Evolutionary conservation across 1,140 invertebrate genomes (phyloP).

Genomic region (Apocrypta bakeri): DNA sequence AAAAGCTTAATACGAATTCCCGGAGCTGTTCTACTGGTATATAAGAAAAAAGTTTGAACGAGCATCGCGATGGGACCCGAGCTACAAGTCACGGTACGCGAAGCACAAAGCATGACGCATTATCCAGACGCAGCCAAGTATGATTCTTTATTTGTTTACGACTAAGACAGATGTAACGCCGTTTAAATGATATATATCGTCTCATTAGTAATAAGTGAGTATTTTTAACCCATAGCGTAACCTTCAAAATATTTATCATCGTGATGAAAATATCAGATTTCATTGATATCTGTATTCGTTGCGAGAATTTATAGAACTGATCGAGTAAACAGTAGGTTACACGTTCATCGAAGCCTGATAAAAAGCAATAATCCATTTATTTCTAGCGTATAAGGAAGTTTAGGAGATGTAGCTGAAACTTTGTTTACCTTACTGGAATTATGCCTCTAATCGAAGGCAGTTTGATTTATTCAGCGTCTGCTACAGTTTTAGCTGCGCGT

Average conservation of each 20-base stretch:
- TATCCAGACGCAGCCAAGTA: background rate
- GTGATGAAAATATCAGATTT: too few species aligned
- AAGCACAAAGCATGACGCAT: background rate
- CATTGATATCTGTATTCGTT: too few species aligned
- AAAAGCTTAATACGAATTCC: background rate
- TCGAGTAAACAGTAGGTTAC: too few species aligned
- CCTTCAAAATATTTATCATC: background rate
- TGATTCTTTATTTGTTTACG: background rate
- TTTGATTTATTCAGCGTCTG: too few species aligned
- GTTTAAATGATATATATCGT: background rate
- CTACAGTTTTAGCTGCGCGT: too few species aligned
- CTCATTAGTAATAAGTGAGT: background rate
- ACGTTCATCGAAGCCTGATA: too few species aligned
- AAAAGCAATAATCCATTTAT: too few species aligned
- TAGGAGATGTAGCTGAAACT: too few species aligned
- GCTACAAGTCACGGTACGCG: background rate
- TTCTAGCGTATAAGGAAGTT: too few species aligned
- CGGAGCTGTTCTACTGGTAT: background rate
- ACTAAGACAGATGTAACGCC: background rate
- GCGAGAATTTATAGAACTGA: too few species aligned
- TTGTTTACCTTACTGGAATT: too few species aligned
- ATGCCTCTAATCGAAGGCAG: too few species aligned
- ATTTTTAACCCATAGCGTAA: background rate
- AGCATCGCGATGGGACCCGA: background rate
- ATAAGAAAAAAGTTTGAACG: background rate